Percentiles rank a stretch among this genome's conserved stretches.
phyloP scores from a whole-genome alignment of 1,140 invertebrate species.

The Drosophila funebris region DNA sequence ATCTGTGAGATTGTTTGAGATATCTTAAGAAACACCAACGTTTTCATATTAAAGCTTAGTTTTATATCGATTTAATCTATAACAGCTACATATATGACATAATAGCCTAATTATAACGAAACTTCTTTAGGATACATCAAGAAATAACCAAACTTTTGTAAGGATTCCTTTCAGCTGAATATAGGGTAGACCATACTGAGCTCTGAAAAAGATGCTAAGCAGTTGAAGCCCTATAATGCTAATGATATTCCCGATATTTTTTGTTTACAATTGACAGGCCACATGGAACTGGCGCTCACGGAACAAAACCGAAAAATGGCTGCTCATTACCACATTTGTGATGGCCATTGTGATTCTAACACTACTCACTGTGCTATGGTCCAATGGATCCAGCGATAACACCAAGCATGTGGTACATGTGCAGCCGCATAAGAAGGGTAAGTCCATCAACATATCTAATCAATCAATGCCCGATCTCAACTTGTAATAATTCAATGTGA shows the following conservation, averaged over 20 bases:
- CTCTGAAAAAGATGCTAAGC: no score
- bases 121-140: no score
- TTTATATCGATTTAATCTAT: no score
- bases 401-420: conserved; percentile 75
- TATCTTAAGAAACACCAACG: no score
- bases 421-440: conserved; percentile 69
- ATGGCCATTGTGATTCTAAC: conserved; percentile 78
- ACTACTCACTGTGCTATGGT: conserved; percentile 82
- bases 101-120: no score
- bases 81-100: no score
- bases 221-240: neutral
- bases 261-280: conserved; percentile 44
- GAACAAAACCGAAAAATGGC: conserved; percentile 84
- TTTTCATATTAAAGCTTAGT: no score
- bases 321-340: conserved; percentile 83
- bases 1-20: no score
- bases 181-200: no score
- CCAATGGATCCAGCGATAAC: conserved; percentile 53
- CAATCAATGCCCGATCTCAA: neutral
- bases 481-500: neutral
- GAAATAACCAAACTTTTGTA: no score
- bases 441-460: neutral
- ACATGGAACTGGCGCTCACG: conserved; percentile 85
- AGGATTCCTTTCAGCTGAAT: no score
- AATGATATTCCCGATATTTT: neutral